These are phyloP conservation scores for Astropecten irregularis DNA, from an alignment of 53 echinoderm and acorn worm species.

Conservation along the genomic window DNA sequence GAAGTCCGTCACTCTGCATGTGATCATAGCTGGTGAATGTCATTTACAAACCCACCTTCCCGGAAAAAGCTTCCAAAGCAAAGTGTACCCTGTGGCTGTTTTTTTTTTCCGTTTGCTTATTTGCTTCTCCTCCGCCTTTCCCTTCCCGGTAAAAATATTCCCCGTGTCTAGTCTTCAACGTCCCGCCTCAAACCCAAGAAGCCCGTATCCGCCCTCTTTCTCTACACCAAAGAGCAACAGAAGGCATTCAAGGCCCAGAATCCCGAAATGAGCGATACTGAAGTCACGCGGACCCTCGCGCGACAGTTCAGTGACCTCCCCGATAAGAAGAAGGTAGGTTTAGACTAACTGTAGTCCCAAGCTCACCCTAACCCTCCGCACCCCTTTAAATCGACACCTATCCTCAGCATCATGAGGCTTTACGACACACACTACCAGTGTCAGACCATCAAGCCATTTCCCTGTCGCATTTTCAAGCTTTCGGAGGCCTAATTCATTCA, in stretches of 20 bases:
- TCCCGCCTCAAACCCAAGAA: slow-evolving; percentile 66
- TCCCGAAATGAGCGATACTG: slow-evolving; percentile 60
- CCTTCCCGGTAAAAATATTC: neutral
- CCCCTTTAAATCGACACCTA: too few relatives aligned
- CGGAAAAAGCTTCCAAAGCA: too few relatives aligned
- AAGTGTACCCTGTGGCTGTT: slow-evolving; percentile 9
- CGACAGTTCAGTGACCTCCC: slow-evolving; percentile 61
- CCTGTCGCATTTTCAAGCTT: too few relatives aligned
- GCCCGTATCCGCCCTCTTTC: slow-evolving; percentile 60
- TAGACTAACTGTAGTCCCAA: neutral
- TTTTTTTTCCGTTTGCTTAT: slow-evolving; percentile 24
- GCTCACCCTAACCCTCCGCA: neutral
- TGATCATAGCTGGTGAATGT: too few relatives aligned
- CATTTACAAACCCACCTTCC: too few relatives aligned
- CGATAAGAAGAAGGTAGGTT: slow-evolving; percentile 64
- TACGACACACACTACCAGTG: too few relatives aligned
- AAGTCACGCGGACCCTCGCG: slow-evolving; percentile 60
- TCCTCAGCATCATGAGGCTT: too few relatives aligned
- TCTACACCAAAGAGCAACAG: slow-evolving; percentile 67
- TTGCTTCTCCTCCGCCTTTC: neutral
- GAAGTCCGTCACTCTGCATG: too few relatives aligned
- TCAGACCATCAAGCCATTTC: too few relatives aligned
- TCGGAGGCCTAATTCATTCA: too few relatives aligned
- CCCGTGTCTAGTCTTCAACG: neutral
- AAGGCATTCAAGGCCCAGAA: slow-evolving; percentile 59